phyloP scores from a whole-genome alignment of 1,140 invertebrate species.

The Hyposmocoma kahamanoa region DNA sequence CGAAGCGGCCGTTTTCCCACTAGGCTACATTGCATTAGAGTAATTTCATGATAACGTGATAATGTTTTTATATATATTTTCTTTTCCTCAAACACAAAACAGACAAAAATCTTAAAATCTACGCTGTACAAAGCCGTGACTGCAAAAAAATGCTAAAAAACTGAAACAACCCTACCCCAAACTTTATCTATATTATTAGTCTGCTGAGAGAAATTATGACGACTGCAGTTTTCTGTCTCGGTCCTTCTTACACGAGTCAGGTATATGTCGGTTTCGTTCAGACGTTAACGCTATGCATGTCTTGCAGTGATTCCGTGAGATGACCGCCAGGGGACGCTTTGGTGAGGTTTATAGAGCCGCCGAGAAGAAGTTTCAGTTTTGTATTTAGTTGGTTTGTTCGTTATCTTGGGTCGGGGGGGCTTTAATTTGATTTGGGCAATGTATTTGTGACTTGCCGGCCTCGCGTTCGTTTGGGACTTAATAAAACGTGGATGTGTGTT shows the following conservation, averaged over 20 bases:
- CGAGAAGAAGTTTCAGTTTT: conserved; percentile 1
- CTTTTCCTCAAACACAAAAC: too few relatives aligned
- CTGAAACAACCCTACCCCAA: conserved; percentile 16
- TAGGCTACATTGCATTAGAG: too few relatives aligned
- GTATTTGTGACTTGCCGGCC: background rate
- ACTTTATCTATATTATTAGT: conserved; percentile 62
- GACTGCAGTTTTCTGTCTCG: conserved; percentile 41
- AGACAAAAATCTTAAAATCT: too few relatives aligned
- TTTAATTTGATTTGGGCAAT: conserved; percentile 3
- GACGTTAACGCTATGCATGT: conserved; percentile 26
- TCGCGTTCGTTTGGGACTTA: background rate
- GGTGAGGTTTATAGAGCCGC: conserved; percentile 26
- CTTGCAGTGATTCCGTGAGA: conserved; percentile 45
- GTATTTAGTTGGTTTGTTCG: background rate
- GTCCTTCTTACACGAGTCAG: conserved; percentile 11
- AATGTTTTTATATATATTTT: too few relatives aligned
- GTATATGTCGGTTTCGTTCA: conserved; percentile 22
- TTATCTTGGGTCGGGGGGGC: background rate
- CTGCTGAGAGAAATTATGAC: conserved; percentile 60
- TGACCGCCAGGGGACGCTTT: conserved; percentile 30
- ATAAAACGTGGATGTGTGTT: too few relatives aligned
- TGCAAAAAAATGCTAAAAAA: background rate
- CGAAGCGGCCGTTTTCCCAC: too few relatives aligned
- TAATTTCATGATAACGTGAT: too few relatives aligned
- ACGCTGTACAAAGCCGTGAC: background rate